Percentiles rank a stretch among this genome's conserved stretches.
phyloP scores from a whole-genome alignment of 1,140 invertebrate genomes.

The Stratiolaelaps scimitus region DNA sequence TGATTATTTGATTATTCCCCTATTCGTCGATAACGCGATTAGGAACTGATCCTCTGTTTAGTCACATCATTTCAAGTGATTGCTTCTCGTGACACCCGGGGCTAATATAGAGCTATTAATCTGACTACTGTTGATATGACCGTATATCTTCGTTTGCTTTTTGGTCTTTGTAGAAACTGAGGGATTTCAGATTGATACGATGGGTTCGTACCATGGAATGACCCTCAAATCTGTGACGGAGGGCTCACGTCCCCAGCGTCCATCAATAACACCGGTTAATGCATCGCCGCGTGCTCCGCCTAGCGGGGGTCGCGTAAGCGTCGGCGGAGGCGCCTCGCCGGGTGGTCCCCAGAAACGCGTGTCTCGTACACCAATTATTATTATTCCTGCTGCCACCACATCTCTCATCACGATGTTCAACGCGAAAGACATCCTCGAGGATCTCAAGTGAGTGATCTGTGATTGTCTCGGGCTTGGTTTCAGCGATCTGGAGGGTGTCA shows the following conservation, averaged over 20 bases:
- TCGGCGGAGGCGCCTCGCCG: conserved; percentile 30
- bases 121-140: neutral
- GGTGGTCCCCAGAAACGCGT: conserved; percentile 45
- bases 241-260: conserved; percentile 55
- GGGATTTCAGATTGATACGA: conserved; percentile 94
- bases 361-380: conserved; percentile 93
- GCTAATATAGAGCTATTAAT: conserved; percentile 7
- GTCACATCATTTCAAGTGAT: neutral
- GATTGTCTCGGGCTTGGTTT: too few relatives aligned
- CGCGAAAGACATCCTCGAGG: conserved; percentile 89
- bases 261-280: conserved; percentile 37
- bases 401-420: conserved; percentile 97
- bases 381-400: conserved; percentile 88
- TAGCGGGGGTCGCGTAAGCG: conserved; percentile 31
- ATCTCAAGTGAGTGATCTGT: conserved; percentile 54
- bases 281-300: conserved; percentile 35
- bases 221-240: conserved; percentile 92
- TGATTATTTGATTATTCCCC: too few relatives aligned
- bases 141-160: conserved; percentile 20
- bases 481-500: too few relatives aligned
- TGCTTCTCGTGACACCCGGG: neutral
- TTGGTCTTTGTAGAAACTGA: conserved; percentile 60
- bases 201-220: conserved; percentile 94
- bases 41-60: neutral
- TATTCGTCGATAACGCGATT: neutral